phyloP scores from a whole-genome alignment of 1,140 invertebrate species.

The Cataglyphis hispanica region DNA sequence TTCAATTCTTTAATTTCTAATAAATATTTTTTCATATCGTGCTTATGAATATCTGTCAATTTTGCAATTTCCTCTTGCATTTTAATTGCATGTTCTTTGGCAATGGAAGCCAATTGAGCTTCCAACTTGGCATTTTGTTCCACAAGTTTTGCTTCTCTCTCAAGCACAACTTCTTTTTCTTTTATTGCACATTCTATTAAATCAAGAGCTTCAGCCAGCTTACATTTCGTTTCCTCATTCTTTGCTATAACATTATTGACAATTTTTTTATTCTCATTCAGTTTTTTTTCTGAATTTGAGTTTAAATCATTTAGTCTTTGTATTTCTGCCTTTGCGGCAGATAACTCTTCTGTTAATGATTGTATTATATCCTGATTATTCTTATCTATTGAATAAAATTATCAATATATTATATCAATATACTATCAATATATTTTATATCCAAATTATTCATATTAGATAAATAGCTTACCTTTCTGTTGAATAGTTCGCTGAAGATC shows the following conservation, averaged over 20 bases:
- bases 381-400: slow-evolving; percentile 78
- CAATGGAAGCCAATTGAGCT: slow-evolving; percentile 70
- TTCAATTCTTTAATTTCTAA: slow-evolving; percentile 83
- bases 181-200: slow-evolving; percentile 85
- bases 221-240: slow-evolving; percentile 79
- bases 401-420: neutral
- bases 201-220: slow-evolving; percentile 86
- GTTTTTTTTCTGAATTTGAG: slow-evolving; percentile 76
- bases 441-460: slow-evolving; percentile 24
- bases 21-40: slow-evolving; percentile 78
- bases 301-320: slow-evolving; percentile 72
- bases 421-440: neutral
- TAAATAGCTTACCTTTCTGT: slow-evolving; percentile 69
- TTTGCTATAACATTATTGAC: slow-evolving; percentile 72
- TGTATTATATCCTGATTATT: slow-evolving; percentile 71
- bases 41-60: slow-evolving; percentile 77
- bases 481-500: slow-evolving; percentile 68
- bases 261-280: slow-evolving; percentile 75
- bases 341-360: slow-evolving; percentile 76
- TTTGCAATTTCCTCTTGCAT: slow-evolving; percentile 77
- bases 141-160: slow-evolving; percentile 84
- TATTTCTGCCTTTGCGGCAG: slow-evolving; percentile 73
- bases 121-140: slow-evolving; percentile 79
- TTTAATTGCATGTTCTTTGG: slow-evolving; percentile 76
- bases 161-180: slow-evolving; percentile 86